Evolutionary conservation across 2,113 vertebrate species (phyloP).

Genomic region (Pelmatolapia mariae): DNA sequence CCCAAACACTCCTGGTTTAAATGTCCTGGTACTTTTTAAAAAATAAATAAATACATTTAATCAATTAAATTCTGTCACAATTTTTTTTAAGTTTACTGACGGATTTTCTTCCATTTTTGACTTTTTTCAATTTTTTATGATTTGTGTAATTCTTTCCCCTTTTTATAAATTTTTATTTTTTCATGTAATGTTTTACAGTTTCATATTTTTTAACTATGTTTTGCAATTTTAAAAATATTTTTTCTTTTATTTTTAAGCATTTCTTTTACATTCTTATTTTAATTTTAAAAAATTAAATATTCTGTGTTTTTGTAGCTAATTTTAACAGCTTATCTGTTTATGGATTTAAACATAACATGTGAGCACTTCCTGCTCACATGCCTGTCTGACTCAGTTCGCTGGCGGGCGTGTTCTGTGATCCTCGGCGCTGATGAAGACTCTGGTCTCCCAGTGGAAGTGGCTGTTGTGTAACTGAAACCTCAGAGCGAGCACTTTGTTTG

Average conservation of each 20-base stretch:
- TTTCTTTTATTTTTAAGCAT: neutral
- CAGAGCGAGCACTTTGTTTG: neutral
- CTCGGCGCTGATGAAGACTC: neutral
- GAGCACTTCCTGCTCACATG: neutral
- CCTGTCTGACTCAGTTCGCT: neutral
- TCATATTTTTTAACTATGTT: neutral
- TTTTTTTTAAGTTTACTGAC: neutral
- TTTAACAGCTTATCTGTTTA: neutral
- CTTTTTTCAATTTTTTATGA: neutral
- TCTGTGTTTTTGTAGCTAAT: neutral
- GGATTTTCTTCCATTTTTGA: neutral
- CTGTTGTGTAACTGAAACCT: neutral
- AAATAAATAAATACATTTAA: neutral
- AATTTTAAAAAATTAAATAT: accelerated
- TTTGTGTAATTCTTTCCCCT: neutral
- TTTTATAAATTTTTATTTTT: neutral
- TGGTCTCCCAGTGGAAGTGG: neutral
- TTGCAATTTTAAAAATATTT: neutral
- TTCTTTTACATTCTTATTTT: neutral
- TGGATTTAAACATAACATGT: neutral
- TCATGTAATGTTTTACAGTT: neutral
- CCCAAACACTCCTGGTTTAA: neutral
- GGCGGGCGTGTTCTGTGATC: neutral
- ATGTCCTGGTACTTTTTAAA: neutral
- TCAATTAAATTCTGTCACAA: neutral